Conservation (phyloP, 2,113 vertebrate species). For the Corythornis vintsioides region DNA sequence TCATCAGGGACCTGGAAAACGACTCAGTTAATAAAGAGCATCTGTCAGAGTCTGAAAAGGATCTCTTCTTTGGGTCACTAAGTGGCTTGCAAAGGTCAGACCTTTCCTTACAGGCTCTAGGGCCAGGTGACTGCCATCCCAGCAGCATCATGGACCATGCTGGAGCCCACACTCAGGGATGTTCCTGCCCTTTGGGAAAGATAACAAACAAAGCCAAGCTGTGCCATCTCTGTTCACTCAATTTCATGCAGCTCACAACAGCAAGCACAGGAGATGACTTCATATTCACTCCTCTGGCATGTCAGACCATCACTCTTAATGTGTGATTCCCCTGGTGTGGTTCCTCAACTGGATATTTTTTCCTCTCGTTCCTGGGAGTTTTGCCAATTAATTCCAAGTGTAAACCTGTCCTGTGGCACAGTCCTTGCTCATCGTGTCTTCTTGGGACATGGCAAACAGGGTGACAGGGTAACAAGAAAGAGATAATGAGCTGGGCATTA, state of each 20-base stretch:
- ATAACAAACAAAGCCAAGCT: background rate
- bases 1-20: background rate
- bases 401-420: background rate
- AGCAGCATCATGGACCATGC: rapidly evolving
- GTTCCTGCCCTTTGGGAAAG: background rate
- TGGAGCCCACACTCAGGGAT: background rate
- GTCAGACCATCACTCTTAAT: background rate
- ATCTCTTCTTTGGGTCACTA: background rate
- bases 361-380: background rate
- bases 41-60: background rate
- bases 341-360: rapidly evolving
- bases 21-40: background rate
- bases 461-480: background rate
- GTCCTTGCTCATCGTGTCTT: background rate
- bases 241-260: background rate
- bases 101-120: background rate
- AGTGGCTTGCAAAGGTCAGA: too few species aligned
- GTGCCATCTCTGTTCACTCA: background rate
- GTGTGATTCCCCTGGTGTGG: background rate
- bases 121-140: background rate
- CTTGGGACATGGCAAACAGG: background rate
- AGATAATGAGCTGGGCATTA: background rate
- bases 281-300: background rate
- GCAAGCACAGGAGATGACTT: background rate
- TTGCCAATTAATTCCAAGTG: background rate